phyloP scores from a whole-genome alignment of 2,797 vertebrate genomes.

The Ctenosaura bakeri region DNA sequence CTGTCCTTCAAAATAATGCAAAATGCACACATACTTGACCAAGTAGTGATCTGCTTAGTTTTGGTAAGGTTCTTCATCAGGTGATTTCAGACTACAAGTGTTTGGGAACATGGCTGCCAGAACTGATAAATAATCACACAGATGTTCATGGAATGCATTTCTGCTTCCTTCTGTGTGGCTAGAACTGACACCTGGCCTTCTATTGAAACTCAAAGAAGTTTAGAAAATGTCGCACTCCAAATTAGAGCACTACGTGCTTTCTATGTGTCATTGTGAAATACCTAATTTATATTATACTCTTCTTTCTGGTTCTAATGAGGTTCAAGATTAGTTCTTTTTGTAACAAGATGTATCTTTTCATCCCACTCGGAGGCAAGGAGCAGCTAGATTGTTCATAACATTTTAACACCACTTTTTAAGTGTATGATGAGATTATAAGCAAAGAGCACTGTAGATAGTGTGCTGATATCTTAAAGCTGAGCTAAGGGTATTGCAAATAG shows the following conservation, averaged over 20 bases:
- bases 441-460: not conserved
- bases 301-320: constrained; percentile 11
- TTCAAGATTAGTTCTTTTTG: not conserved
- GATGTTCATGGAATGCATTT: not conserved
- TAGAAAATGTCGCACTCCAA: not conserved
- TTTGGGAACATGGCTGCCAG: not conserved
- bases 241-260: not conserved
- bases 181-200: not conserved
- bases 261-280: not conserved
- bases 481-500: not conserved
- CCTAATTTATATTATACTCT: not conserved
- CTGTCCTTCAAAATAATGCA: not conserved
- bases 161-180: not conserved
- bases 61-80: not conserved
- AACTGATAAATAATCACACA: not conserved
- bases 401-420: not conserved
- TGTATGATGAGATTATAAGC: not conserved
- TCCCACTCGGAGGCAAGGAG: not conserved
- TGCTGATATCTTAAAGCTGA: not conserved
- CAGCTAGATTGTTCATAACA: not conserved
- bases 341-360: not conserved
- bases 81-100: not conserved
- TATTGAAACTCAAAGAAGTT: constrained; percentile 26
- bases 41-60: not conserved
- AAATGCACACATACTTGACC: not conserved